phyloP scores from a whole-genome alignment of 2,888 invertebrate genomes.

The Apamea anceps region DNA sequence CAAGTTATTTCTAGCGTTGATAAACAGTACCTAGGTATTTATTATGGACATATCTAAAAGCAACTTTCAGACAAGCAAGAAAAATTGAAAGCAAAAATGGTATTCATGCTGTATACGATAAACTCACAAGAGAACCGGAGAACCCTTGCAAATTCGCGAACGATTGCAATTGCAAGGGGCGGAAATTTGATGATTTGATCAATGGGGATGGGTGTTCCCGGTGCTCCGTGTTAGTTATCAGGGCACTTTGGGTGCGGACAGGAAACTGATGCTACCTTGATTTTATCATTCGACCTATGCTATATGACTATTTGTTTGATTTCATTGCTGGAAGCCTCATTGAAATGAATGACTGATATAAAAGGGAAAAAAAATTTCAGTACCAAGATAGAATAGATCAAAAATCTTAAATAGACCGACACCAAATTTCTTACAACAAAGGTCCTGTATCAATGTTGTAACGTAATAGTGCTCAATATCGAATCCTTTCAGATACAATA shows the following conservation, averaged over 20 bases:
- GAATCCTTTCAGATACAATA: conserved; percentile 69
- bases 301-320: conserved; percentile 1
- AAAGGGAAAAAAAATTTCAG: background rate
- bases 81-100: conserved; percentile 9
- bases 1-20: conserved; percentile 11
- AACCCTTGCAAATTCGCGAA: conserved; percentile 57
- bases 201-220: conserved; percentile 54
- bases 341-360: background rate
- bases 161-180: conserved; percentile 64
- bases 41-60: background rate
- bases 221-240: conserved; percentile 54
- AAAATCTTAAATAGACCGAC: conserved; percentile 20
- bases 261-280: conserved; percentile 21
- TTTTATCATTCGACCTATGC: background rate
- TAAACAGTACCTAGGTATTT: background rate
- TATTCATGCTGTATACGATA: conserved; percentile 37
- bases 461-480: conserved; percentile 52
- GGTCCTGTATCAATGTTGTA: conserved; percentile 33
- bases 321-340: background rate
- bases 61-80: background rate
- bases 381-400: background rate
- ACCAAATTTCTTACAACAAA: conserved; percentile 34
- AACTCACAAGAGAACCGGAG: conserved; percentile 36
- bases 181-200: conserved; percentile 63
- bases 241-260: conserved; percentile 48